Base-by-base conservation (phyloP, 1,140 invertebrate species). In the Orussus abietinus region DNA sequence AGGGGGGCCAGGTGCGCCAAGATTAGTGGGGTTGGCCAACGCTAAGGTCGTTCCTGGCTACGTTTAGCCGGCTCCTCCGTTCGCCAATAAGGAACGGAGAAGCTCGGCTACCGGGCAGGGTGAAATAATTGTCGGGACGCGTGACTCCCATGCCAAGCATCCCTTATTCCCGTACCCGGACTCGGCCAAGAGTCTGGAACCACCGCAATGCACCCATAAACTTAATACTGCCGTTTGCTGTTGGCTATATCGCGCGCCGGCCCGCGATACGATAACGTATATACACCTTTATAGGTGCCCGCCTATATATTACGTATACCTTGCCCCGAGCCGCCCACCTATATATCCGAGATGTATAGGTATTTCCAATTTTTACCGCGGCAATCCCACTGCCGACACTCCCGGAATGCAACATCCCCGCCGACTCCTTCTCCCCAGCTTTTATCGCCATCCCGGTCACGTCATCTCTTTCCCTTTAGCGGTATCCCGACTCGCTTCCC, bases 131-230 rank as follows among this genome's bases (percentile, higher is more conserved):
- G 63, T 62, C 45, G 49, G 44, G 36, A 55, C 55, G 55, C 65
- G 62, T 67, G 63, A 66, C 65, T 64, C 47, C 43, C 56, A 63
- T 67, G 46, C 55, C 55, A 58, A 66, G 50, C 47, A 53, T 57
- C 50, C 45, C 47, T 49, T 47, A 50, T 38, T 42, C 47, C 47
- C 29, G 48, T 43, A 39, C 47, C 47, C 29, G 48, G 43, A 39
- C 41, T 51, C 39, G 52, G 47, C 50, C 49, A 47, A 50, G 49
- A 52, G 46, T 54, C 51, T 51, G 37, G 52, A 58, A 64, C 51
- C 55, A 55, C 61, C 57, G 62, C 62, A 64, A 53, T 66, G 62
- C 59, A 62, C 57, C 60, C 55, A 63, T 64, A 64, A 66, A 64
- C 57, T 63, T 62, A 57, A 64, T 62, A 56, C 56, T 51, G 31